Conservation (phyloP, 2,113 vertebrate species). For the Xyliphius kryptos region DNA sequence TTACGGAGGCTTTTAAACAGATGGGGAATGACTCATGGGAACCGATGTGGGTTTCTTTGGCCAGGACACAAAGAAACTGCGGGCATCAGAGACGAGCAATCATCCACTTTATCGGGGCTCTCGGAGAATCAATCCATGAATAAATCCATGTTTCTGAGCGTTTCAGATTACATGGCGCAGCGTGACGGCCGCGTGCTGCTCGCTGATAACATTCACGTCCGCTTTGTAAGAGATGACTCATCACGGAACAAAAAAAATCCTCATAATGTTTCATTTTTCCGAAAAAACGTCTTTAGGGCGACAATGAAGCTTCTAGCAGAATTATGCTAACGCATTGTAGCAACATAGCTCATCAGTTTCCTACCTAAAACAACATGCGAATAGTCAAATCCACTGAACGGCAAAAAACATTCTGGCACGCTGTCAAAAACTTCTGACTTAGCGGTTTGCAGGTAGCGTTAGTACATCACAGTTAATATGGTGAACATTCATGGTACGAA, state of each 20-base stretch:
- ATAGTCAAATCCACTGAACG: too few species aligned
- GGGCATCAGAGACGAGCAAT: slow-evolving; percentile 10
- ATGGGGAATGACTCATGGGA: slow-evolving; percentile 6
- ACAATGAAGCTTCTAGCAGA: too few species aligned
- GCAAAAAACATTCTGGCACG: too few species aligned
- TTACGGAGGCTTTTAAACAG: not conserved
- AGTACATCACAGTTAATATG: too few species aligned
- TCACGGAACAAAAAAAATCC: not conserved
- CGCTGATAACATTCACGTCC: slow-evolving; percentile 15
- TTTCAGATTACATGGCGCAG: not conserved
- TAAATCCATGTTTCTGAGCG: not conserved
- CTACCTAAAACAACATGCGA: too few species aligned
- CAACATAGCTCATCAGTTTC: too few species aligned
- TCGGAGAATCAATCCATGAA: too few species aligned
- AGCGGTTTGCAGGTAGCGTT: too few species aligned
- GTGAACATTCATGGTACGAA: too few species aligned
- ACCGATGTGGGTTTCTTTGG: slow-evolving; percentile 17
- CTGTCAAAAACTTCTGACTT: too few species aligned
- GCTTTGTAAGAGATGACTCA: slow-evolving; percentile 19
- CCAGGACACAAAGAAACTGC: not conserved
- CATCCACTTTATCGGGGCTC: slow-evolving; percentile 11
- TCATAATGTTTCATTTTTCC: not conserved
- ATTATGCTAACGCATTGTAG: too few species aligned
- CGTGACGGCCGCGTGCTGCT: slow-evolving; percentile 5
- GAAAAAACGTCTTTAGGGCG: not conserved